A percentile compares a stretch with the other conserved stretches of the same genome.
These are phyloP conservation scores for Thalassoma bifasciatum DNA, from an alignment of 2,113 vertebrate genomes.

Conservation along the genomic window DNA sequence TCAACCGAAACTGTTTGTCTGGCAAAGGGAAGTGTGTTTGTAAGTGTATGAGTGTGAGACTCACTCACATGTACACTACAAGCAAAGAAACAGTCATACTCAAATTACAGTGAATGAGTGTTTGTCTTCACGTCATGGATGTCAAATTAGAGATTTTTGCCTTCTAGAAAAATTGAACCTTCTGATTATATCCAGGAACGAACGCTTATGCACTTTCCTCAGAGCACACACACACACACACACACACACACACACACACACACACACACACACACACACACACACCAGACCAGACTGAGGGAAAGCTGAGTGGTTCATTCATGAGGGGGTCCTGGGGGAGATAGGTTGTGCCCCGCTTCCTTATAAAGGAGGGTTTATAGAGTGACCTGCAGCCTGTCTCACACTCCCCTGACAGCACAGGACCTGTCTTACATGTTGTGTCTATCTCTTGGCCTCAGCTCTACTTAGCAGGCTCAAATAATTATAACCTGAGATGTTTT, in stretches of 20 bases:
- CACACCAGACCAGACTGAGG: conserved; percentile 45
- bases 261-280: conserved; percentile 21
- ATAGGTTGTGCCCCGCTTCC: conserved; percentile 63
- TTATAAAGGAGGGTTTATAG: conserved; percentile 78
- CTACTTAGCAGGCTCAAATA: conserved; percentile 21
- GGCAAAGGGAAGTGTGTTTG: conserved; percentile 34
- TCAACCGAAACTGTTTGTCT: conserved; percentile 63
- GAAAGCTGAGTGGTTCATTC: conserved; percentile 75
- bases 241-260: not conserved
- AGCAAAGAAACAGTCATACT: conserved; percentile 10
- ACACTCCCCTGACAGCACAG: conserved; percentile 47
- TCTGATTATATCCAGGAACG: conserved; percentile 22
- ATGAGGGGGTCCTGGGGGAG: conserved; percentile 72
- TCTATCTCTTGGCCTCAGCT: conserved; percentile 27
- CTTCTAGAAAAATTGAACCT: conserved; percentile 11
- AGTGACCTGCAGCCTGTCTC: conserved; percentile 60
- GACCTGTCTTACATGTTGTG: conserved; percentile 43
- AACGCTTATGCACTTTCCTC: not conserved
- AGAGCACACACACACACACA: not conserved
- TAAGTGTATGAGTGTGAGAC: conserved; percentile 4
- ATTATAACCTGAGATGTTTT: not conserved
- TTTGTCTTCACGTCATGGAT: conserved; percentile 17
- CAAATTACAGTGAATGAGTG: not conserved
- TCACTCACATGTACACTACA: not conserved
- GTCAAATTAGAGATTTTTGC: not conserved